Percentiles rank a stretch among this genome's conserved stretches.
Conservation (phyloP, 2,113 vertebrate genomes). For the Oncorhynchus nerka region DNA sequence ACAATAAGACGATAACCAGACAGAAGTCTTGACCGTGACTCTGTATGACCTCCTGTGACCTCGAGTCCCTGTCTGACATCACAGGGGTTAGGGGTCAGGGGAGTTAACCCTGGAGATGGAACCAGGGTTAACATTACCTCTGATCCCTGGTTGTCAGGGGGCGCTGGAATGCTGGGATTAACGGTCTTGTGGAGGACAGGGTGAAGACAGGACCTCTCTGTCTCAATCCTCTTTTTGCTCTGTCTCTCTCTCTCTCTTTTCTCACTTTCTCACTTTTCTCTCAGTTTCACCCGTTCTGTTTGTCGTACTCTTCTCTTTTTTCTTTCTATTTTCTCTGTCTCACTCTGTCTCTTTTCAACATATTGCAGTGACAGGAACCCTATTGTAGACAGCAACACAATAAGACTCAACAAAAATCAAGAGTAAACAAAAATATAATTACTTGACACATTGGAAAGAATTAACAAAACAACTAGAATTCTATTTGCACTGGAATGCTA, state of each 20-base stretch:
- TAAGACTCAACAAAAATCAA: too few species aligned
- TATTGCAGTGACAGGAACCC: background rate
- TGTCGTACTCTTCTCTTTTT: background rate
- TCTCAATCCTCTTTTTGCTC: background rate
- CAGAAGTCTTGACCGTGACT: conserved; percentile 40
- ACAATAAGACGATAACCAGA: conserved; percentile 32
- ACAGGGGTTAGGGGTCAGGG: conserved; percentile 32
- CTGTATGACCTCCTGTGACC: conserved; percentile 13
- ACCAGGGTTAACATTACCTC: conserved; percentile 41
- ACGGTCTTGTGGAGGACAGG: background rate
- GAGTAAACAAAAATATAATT: too few species aligned
- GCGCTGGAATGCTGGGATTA: conserved; percentile 34
- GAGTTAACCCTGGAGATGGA: conserved; percentile 34
- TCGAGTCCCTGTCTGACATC: background rate
- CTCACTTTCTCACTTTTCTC: background rate
- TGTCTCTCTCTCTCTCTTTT: background rate
- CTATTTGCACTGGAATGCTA: too few species aligned
- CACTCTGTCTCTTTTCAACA: background rate
- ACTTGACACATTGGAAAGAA: too few species aligned
- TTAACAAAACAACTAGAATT: too few species aligned
- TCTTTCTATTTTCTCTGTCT: background rate
- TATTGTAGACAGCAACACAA: too few species aligned
- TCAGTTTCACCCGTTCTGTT: background rate
- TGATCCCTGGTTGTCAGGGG: conserved; percentile 32
- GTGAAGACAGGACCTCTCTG: background rate